Conservation (phyloP, 2,113 vertebrate species). For the Apteryx mantelli region DNA sequence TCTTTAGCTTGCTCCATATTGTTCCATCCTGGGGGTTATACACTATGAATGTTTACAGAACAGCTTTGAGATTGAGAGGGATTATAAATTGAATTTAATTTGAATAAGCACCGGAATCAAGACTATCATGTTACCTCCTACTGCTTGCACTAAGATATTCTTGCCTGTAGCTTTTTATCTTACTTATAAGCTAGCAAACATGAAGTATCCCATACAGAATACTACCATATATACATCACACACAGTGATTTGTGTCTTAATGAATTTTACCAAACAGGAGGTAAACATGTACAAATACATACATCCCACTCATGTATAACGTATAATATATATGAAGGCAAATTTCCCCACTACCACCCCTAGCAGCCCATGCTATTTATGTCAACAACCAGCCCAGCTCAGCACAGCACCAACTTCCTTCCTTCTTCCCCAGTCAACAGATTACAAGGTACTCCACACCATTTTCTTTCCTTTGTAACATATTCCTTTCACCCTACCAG, state of each 20-base stretch:
- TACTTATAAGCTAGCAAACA: neutral
- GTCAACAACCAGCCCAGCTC: neutral
- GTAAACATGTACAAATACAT: fast-evolving
- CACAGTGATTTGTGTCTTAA: fast-evolving
- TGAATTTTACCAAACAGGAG: neutral
- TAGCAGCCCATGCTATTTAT: neutral
- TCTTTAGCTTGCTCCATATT: fast-evolving
- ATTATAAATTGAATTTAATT: neutral
- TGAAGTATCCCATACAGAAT: neutral
- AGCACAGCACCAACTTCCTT: neutral
- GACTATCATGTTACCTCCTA: neutral
- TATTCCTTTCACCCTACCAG: neutral
- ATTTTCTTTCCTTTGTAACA: neutral
- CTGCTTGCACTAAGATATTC: fast-evolving
- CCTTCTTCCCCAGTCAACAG: fast-evolving
- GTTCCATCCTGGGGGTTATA: neutral
- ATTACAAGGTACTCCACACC: neutral
- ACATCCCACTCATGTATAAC: neutral
- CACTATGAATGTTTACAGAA: neutral
- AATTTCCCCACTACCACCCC: neutral
- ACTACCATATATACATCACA: fast-evolving
- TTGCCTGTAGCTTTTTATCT: neutral
- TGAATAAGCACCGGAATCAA: no score
- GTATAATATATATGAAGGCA: neutral
- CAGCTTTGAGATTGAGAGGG: neutral